phyloP scores from a whole-genome alignment of 2,797 vertebrate species.

The Novumbra hubbsi region DNA sequence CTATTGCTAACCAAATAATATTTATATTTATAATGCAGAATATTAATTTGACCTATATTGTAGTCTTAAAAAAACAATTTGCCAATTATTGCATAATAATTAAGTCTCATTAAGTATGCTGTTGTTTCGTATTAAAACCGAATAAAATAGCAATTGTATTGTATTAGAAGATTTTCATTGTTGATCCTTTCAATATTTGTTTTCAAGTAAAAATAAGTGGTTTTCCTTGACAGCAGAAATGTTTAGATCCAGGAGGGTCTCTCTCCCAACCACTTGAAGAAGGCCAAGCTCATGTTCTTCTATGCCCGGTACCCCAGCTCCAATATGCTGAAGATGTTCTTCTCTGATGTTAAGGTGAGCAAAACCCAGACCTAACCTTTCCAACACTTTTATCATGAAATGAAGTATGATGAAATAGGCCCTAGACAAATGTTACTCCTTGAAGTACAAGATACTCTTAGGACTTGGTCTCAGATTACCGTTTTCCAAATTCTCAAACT shows the following conservation, averaged over 20 bases:
- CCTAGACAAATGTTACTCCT: neutral
- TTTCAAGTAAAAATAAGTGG: slow-evolving; percentile 12
- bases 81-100: neutral
- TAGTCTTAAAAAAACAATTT: neutral
- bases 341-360: slow-evolving; percentile 98
- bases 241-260: slow-evolving; percentile 98
- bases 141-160: neutral
- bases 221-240: slow-evolving; percentile 83
- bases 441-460: neutral
- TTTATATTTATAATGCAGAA: neutral
- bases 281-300: slow-evolving; percentile 99
- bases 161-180: slow-evolving; percentile 12
- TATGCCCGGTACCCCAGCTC: slow-evolving; percentile 98
- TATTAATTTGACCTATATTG: neutral
- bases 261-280: slow-evolving; percentile 98
- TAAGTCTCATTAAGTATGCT: neutral
- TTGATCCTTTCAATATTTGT: neutral
- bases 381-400: neutral
- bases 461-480: neutral
- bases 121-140: neutral
- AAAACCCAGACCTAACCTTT: slow-evolving; percentile 38
- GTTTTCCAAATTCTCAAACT: neutral
- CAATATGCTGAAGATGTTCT: slow-evolving; percentile 99
- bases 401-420: neutral
- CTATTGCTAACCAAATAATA: neutral